phyloP scores from a whole-genome alignment of 2,113 vertebrate species.

The Pangasianodon hypophthalmus region DNA sequence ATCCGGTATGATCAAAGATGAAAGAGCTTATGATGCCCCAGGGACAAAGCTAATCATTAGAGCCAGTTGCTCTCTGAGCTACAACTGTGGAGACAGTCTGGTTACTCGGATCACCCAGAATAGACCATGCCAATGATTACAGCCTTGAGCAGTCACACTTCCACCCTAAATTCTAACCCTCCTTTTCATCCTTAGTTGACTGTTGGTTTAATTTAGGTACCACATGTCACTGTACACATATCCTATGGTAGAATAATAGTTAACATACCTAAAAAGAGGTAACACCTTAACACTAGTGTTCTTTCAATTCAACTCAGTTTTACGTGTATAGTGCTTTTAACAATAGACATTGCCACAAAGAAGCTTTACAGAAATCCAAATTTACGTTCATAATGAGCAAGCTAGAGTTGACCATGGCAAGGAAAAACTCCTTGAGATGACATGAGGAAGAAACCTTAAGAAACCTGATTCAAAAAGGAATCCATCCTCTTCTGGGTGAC shows the following conservation, averaged over 20 bases:
- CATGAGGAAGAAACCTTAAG: not conserved
- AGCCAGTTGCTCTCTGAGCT: constrained; percentile 29
- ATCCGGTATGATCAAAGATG: not conserved
- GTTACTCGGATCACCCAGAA: constrained; percentile 47
- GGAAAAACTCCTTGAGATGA: not conserved
- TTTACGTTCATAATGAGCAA: not conserved
- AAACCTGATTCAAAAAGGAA: not conserved
- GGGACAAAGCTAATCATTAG: constrained; percentile 2
- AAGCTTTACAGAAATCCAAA: not conserved
- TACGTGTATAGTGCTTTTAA: no score
- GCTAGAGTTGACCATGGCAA: not conserved
- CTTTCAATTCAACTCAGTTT: not conserved
- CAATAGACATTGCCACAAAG: not conserved
- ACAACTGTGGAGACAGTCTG: constrained; percentile 36
- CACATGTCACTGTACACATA: not conserved
- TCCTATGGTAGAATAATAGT: not conserved
- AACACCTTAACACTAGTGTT: not conserved
- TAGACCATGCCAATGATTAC: constrained; percentile 49
- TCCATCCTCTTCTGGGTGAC: not conserved
- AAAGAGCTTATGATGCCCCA: constrained; percentile 16
- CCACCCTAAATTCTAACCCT: constrained; percentile 44
- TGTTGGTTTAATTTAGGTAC: constrained; percentile 41
- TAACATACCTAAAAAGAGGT: not conserved
- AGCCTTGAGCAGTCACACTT: constrained; percentile 39
- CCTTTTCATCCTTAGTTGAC: constrained; percentile 37